Evolutionary conservation across 2,797 vertebrate species (phyloP), one percentile per base, ranked within the genome.

Genomic region (Falco naumanni): DNA sequence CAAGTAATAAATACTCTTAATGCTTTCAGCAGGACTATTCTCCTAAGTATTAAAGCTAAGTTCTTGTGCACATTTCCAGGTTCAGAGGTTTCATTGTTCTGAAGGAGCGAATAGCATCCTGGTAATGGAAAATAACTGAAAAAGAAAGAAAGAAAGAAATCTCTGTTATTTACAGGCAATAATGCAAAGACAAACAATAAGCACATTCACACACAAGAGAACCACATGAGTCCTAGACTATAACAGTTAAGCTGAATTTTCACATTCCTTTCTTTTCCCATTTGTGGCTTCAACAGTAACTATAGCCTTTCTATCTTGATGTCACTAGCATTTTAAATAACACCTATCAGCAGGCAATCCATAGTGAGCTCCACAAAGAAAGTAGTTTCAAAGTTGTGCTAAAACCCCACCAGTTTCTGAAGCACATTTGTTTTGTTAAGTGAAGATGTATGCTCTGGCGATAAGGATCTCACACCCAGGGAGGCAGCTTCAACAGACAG

Each of bases 171-270:
- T 78, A 37, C 29, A 81, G 53, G 34, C 47, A 81, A 21, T 84
- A 88, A 64, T 18, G 53, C 37, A 91, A 88, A 86, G 68, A 71
- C 75, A 95, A 95, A 94, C 80, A 93, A 94, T 93, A 90, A 84
- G 9, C 19, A 26, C 64, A 80, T 79, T 80, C 59, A 47, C 33
- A 43, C 39, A 84, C 13, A 68, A 61, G 19, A 84, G 51, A 89
- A 56, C 31, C 48, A 50, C 71, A 68, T 0, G 6, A 59, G 16
- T 68, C 84, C 50, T 28, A 28, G 50, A 71, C 0, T 0, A 47
- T 34, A 87, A 59, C n/a, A 74, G 33, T 33, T 61, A 65, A 75
- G 43, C 21, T 54, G 69, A 80, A 85, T 93, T 94, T 91, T 69
- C 77, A 43, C 34, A 34, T 92, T 89, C 9, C 5, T 37, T 84